These are phyloP conservation scores for Rhynchomys soricoides DNA, from an alignment of 2,113 vertebrate species.

Conservation along the genomic window DNA sequence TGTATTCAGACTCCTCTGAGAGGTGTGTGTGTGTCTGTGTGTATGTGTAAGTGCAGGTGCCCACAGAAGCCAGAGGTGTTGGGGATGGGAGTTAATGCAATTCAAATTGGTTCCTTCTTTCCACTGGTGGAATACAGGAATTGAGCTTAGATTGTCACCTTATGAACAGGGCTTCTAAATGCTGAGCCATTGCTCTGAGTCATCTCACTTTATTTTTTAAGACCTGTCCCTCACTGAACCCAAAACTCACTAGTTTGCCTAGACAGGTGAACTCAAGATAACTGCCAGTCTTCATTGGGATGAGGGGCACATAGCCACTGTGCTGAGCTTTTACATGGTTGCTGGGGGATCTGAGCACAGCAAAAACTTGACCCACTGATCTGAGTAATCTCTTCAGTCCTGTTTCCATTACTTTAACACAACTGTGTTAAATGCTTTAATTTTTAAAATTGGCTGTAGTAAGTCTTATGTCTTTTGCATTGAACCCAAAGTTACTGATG, in stretches of 20 bases:
- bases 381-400: not conserved
- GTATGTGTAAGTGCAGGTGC: no score
- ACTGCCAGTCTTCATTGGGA: not conserved
- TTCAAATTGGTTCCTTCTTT: not conserved
- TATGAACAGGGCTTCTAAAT: not conserved
- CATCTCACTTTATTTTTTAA: not conserved
- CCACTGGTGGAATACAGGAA: no score
- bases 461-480: conserved; percentile 16
- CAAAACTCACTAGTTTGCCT: not conserved
- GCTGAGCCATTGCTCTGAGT: not conserved
- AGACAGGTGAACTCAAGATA: not conserved
- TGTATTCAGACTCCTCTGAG: no score
- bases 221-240: not conserved
- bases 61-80: no score
- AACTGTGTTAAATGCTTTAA: not conserved
- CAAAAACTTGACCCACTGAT: not conserved
- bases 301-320: not conserved
- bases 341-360: not conserved
- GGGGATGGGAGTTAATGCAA: no score
- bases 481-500: not conserved
- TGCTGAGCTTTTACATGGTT: not conserved
- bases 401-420: not conserved
- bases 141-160: not conserved
- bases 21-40: no score
- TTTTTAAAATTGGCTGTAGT: not conserved